These are phyloP conservation scores for Hystrix brachyura DNA, from an alignment of 2,113 vertebrate species.

Conservation along the genomic window DNA sequence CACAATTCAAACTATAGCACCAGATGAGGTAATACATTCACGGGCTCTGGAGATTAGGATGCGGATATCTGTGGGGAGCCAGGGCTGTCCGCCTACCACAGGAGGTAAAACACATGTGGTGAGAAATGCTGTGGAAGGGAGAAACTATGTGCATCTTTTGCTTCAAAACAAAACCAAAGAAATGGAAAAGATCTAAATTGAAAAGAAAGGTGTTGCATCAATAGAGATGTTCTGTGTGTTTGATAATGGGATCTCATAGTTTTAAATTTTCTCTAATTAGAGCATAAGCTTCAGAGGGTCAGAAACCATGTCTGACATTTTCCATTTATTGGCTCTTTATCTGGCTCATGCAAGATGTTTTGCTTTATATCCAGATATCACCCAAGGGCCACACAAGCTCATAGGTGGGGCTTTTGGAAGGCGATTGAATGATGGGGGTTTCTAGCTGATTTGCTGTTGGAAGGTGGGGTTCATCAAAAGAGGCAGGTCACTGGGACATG, in stretches of 20 bases:
- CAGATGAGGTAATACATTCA: no score
- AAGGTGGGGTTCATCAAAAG: background rate
- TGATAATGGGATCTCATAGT: background rate
- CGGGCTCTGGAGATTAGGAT: background rate
- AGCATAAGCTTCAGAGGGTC: slow-evolving; percentile 40
- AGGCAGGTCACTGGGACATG: background rate
- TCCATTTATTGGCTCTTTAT: background rate
- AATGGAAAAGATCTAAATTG: background rate
- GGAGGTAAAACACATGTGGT: background rate
- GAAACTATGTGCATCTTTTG: background rate
- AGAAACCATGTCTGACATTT: slow-evolving; percentile 40
- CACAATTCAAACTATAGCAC: background rate
- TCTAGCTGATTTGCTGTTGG: background rate
- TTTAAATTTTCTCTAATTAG: slow-evolving; percentile 54
- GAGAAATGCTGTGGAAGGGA: background rate
- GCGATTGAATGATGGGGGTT: background rate
- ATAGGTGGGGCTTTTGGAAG: background rate
- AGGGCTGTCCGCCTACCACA: background rate
- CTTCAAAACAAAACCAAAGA: slow-evolving; percentile 1
- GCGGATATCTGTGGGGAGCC: no score
- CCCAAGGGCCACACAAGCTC: background rate
- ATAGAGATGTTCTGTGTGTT: background rate
- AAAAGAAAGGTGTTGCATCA: background rate
- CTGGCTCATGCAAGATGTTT: background rate
- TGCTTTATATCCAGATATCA: background rate